Base-by-base conservation (phyloP, 2,797 vertebrate species). In the Crocidura indochinensis region DNA sequence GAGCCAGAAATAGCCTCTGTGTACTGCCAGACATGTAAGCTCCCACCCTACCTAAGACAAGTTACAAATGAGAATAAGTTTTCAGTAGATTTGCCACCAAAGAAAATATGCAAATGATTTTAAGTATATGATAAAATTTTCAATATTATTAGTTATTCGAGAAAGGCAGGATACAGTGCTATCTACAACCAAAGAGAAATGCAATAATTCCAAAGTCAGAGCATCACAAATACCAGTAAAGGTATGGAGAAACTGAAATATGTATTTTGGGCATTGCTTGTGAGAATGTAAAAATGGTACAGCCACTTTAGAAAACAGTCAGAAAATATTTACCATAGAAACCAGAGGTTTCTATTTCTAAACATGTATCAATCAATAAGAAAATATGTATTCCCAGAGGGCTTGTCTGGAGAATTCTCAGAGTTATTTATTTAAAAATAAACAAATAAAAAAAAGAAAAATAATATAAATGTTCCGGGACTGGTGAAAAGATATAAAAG, bases 381-480 rank as follows among this genome's bases (percentile, higher is more conserved):
- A 91, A 89, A 77, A 84, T 47, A 12, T 11, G 0, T 77, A 38
- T 49, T 6, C 17, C 8, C 56, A 27, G 64, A 88, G 79, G 80
- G 79, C 12, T 60, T 86, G 27, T 68, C 47, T 76, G 77, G 51
- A 38, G 22, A 51, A 38, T 75, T 14, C 4, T 53, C 12, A 19
- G 1, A 3, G 26, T 76, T 72, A 68, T 82, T 38, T 71, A 82
- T 49, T 53, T 53, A 14, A 14, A 53, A 53, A 53, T 14, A 53
- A 53, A 53, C 12, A 53, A 53, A 53, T 17, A 12, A 85, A 44
- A 68, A 84, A 87, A 87, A 5, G 51, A 19, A 80, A 84, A 83
- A 87, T 8, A 77, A 29, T 62, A 71, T 31, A 81, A 49, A 62
- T 81, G 12, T 73, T 47, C 29, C 10, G 44, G 0, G 65, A 2